phyloP scores from a whole-genome alignment of 2,888 invertebrate genomes.

The Xiphydria camelus region DNA sequence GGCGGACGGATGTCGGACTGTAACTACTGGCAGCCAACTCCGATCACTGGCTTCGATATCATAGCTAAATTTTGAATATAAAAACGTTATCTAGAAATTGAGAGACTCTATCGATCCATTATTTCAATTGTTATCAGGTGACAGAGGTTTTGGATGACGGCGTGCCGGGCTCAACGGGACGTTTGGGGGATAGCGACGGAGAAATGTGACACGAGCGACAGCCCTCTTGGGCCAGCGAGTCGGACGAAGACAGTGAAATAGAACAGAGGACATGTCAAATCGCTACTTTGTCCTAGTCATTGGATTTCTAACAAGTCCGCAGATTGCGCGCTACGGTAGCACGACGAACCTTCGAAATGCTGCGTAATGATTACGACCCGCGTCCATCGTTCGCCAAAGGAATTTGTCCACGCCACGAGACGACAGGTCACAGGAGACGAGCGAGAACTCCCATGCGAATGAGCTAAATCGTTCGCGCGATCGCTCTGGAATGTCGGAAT shows the following conservation, averaged over 20 bases:
- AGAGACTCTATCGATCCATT: too few species aligned
- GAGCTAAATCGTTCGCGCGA: neutral
- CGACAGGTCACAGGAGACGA: too few species aligned
- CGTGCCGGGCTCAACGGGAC: conserved; percentile 39
- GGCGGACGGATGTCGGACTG: too few species aligned
- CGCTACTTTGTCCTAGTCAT: conserved; percentile 45
- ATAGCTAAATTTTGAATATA: too few species aligned
- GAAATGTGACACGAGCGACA: conserved; percentile 51
- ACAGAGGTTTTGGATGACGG: conserved; percentile 48
- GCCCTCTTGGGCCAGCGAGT: conserved; percentile 50
- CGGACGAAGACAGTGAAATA: conserved; percentile 50
- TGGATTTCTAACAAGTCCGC: conserved; percentile 22
- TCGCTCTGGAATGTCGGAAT: too few species aligned
- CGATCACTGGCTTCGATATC: too few species aligned
- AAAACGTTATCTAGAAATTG: too few species aligned
- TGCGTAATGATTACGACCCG: too few species aligned
- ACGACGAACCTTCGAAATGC: too few species aligned
- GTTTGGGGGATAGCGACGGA: conserved; percentile 39
- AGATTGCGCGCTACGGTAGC: conserved; percentile 18
- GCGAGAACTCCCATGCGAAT: neutral
- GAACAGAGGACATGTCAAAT: conserved; percentile 50
- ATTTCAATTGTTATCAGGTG: conserved; percentile 35
- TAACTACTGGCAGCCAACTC: too few species aligned
- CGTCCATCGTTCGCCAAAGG: too few species aligned
- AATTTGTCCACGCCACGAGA: too few species aligned